Evolutionary conservation across 2,888 invertebrate species (phyloP), one percentile per base, ranked within the genome.

Genomic region (Polymixis lichenea): DNA sequence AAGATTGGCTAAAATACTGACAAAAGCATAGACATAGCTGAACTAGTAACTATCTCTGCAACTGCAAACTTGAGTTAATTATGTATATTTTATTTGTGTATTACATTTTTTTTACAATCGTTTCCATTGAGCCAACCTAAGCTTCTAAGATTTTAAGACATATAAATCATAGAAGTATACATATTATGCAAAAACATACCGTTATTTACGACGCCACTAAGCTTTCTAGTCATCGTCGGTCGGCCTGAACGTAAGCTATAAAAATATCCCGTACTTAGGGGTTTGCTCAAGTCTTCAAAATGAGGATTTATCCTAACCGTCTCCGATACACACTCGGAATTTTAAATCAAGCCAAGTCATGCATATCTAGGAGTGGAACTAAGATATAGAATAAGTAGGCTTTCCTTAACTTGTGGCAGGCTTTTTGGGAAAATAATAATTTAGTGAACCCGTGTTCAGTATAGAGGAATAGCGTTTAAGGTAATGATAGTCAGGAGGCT

Each of bases 271-370:
- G 61, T 53, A 77, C 72, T 79, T 77, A 83, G 80, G 55, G 61
- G 38, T 61, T 73, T 73, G 70, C 49, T 66, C 51, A 55, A 84
- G 72, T 84, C 75, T 80, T 75, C 56, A 64, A 80, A 81, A 74
- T 77, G 38, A 77, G 72, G 74, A 72, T 72, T 81, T 77, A 77
- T 55, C 72, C 77, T 66, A 77, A 81, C 70, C 62, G 69, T 46
- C 65, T 72, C 28, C n/a, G 73, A 84, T 72, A 81, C 77, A 77
- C 66, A 75, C 74, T 77, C 43, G 43, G 83, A 85, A 85, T 85
- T 85, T 84, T 78, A 85, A 81, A 82, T 83, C 55, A 72, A 65
- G 73, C 62, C 51, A n/a, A 61, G 65, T 77, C 72, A 77, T 77
- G 28, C 58, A 74, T 72, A 58, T 85, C 32, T 77, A 74, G 43